Evolutionary conservation across 2,797 vertebrate species (phyloP).

Genomic region (Pagetopsis macropterus): DNA sequence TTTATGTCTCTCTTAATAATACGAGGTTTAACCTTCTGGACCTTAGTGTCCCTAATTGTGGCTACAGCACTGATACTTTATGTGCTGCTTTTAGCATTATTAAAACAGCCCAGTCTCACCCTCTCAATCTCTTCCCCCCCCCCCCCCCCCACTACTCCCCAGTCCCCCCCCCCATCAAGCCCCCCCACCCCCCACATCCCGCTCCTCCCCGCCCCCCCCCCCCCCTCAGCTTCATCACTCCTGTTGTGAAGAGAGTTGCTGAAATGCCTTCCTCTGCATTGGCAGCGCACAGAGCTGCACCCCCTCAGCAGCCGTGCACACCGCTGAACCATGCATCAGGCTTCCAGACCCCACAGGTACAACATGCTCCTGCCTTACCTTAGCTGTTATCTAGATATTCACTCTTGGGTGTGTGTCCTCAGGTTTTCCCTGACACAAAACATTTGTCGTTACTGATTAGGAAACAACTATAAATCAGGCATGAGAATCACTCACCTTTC

Average conservation of each 20-base stretch:
- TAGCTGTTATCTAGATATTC: background rate
- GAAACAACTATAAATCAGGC: too few species aligned
- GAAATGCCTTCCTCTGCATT: conserved; percentile 80
- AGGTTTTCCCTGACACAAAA: background rate
- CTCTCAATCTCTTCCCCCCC: background rate
- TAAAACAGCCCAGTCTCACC: background rate
- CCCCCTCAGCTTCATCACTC: conserved; percentile 82
- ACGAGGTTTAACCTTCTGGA: too few species aligned
- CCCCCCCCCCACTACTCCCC: too few species aligned
- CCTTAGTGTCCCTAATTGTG: too few species aligned
- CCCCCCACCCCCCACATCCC: too few species aligned
- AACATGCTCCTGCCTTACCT: background rate
- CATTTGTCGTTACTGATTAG: background rate
- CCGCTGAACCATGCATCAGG: conserved; percentile 66
- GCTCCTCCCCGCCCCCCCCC: too few species aligned
- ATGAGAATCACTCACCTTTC: too few species aligned
- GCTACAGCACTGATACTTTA: background rate
- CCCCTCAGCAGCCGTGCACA: conserved; percentile 69
- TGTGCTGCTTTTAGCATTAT: background rate
- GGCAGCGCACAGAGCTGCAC: conserved; percentile 78
- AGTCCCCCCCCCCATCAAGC: too few species aligned
- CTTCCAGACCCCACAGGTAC: conserved; percentile 76
- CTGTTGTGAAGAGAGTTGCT: conserved; percentile 85
- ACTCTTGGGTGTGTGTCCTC: background rate
- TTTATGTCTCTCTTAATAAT: too few species aligned